These are phyloP conservation scores for Aphyosemion australe DNA, from an alignment of 2,113 vertebrate species.

Conservation along the genomic window DNA sequence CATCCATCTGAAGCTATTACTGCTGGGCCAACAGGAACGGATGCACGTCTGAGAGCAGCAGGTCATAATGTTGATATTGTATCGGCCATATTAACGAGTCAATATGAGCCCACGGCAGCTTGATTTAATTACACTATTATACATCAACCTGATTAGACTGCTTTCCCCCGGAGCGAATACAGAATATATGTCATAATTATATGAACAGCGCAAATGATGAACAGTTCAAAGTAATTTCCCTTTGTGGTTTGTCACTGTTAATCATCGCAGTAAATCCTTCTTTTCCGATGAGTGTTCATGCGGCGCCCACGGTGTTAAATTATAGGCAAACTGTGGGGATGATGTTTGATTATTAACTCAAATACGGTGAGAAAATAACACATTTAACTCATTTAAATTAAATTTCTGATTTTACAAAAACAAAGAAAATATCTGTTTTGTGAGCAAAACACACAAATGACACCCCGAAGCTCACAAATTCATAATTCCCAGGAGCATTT, in stretches of 20 bases:
- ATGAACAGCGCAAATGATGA: constrained; percentile 88
- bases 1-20: constrained; percentile 62
- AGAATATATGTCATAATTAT: constrained; percentile 90
- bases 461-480: constrained; percentile 81
- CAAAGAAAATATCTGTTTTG: constrained; percentile 37
- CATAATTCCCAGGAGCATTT: constrained; percentile 82
- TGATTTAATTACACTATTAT: constrained; percentile 82
- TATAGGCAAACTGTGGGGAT: constrained; percentile 49
- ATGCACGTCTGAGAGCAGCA: constrained; percentile 66
- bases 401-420: constrained; percentile 1
- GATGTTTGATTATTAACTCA: background rate
- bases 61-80: constrained; percentile 81
- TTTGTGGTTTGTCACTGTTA: constrained; percentile 62
- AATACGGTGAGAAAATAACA: constrained; percentile 6
- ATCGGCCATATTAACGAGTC: constrained; percentile 86
- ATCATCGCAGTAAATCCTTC: constrained; percentile 56
- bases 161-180: constrained; percentile 83
- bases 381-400: constrained; percentile 13
- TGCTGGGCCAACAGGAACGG: constrained; percentile 57
- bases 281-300: constrained; percentile 32
- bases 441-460: constrained; percentile 82
- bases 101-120: constrained; percentile 85
- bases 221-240: constrained; percentile 87
- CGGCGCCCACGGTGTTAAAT: constrained; percentile 47
- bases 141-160: constrained; percentile 83